Evolutionary conservation across 1,140 invertebrate genomes (phyloP).

Genomic region (Penaeus vannamei): DNA sequence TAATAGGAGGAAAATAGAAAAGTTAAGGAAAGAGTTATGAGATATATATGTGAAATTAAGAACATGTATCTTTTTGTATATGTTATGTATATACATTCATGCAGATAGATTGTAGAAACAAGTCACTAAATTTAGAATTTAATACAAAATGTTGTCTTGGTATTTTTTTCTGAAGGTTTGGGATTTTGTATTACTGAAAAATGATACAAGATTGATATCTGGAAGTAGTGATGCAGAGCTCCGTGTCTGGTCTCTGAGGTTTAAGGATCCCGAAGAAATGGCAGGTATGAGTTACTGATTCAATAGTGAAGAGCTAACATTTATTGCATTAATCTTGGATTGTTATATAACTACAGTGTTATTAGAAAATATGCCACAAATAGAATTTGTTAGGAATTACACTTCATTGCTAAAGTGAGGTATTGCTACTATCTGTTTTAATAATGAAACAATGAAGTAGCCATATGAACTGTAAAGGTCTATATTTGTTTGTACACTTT

Average conservation of each 20-base stretch:
- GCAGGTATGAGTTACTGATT: constrained; percentile 68
- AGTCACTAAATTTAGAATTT: not conserved
- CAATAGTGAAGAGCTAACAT: not conserved
- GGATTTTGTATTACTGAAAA: constrained; percentile 84
- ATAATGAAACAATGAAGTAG: no score
- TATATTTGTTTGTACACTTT: no score
- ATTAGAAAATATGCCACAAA: not conserved
- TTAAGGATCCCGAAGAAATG: constrained; percentile 73
- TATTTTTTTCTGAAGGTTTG: constrained; percentile 80
- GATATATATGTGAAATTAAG: no score
- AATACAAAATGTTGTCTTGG: not conserved
- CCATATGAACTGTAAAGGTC: no score
- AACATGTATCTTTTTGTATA: no score
- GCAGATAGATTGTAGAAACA: not conserved
- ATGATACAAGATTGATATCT: constrained; percentile 87
- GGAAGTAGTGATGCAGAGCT: constrained; percentile 89
- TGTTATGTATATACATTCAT: no score
- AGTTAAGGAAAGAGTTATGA: no score
- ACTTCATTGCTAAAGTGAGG: not conserved
- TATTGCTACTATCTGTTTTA: no score
- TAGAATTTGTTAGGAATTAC: not conserved
- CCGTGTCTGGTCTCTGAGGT: constrained; percentile 82
- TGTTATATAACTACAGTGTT: no score
- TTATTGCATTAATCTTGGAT: no score
- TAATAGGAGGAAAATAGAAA: not conserved